Base-by-base conservation (phyloP, 92 coral and sea anemone genomes). In the Zoanthus gigantus region DNA sequence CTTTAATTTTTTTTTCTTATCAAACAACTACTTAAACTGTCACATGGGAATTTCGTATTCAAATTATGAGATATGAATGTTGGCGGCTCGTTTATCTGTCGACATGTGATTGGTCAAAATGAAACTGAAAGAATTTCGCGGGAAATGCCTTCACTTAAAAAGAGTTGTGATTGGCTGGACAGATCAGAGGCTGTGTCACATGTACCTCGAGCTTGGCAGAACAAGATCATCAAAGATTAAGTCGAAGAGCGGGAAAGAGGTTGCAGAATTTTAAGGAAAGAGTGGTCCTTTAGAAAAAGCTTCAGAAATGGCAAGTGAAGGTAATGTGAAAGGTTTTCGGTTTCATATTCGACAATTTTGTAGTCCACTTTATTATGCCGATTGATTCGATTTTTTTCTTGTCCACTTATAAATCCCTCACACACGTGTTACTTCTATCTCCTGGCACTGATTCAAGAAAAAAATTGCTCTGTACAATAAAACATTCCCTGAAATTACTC, bases 281-380 rank as follows among this genome's bases (percentile, higher is more conserved):
- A 0, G 69, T 63, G 29, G 17, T 17, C 10, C 14, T 57, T 72
- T 11, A 1, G 44, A 52, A 42, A 7, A 15, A 52, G 74, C 42
- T 53, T 60, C 61, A 60, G 31, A n/a, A 10, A 94, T 94, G 97
- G 88, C 94, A 1, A 85, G 80, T 12, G 95, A 94, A 71, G 89
- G 88, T 63, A 94, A 92, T 82, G 76, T 92, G 16, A 50, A 85
- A 52, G 94, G 92, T 94, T 81, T 17, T 90, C 57, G 29, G 30
- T 23, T 17, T 14, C 6, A 0, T 0, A 37, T 37, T 50, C 12
- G 6, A 68, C 68, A 12, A 31, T 29, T 63, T 30, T 44, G 1
- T 67, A 7, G 7, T 23, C 10, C 23, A 13, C 28, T 18, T 60
- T 46, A 45, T 67, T 16, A 54, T 18, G 15, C 37, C 78, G 12